Conservation (phyloP, 2,113 vertebrate genomes). For the Syngnathus floridae region DNA sequence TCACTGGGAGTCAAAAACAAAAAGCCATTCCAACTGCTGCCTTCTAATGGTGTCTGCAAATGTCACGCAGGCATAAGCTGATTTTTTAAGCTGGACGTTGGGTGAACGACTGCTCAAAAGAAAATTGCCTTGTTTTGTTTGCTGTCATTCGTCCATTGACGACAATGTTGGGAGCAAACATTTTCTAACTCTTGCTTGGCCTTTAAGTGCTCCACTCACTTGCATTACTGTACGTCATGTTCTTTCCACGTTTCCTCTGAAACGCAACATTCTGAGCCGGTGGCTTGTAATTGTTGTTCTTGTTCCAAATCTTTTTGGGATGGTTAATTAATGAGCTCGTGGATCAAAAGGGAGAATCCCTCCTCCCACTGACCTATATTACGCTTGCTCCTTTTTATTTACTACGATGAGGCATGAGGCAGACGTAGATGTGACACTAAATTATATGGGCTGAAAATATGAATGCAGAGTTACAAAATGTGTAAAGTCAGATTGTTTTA, state of each 20-base stretch:
- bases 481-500: neutral
- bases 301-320: constrained; percentile 57
- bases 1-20: neutral
- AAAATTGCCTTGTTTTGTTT: too few species aligned
- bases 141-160: too few species aligned
- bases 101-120: too few species aligned
- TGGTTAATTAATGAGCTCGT: constrained; percentile 57
- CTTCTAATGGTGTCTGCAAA: too few species aligned
- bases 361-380: constrained; percentile 54
- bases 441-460: neutral
- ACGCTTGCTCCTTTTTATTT: constrained; percentile 12
- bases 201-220: constrained; percentile 23
- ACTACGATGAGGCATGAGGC: neutral
- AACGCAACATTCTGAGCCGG: constrained; percentile 20
- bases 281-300: constrained; percentile 56
- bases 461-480: constrained; percentile 2
- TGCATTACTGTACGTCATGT: constrained; percentile 16
- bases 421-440: constrained; percentile 11
- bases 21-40: neutral
- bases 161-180: neutral
- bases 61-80: too few species aligned
- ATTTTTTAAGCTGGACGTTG: too few species aligned
- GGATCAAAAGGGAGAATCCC: constrained; percentile 58
- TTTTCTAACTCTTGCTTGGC: constrained; percentile 12
- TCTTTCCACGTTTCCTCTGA: constrained; percentile 8